phyloP scores from a whole-genome alignment of 2,113 vertebrate species.

The Macrotus californicus region DNA sequence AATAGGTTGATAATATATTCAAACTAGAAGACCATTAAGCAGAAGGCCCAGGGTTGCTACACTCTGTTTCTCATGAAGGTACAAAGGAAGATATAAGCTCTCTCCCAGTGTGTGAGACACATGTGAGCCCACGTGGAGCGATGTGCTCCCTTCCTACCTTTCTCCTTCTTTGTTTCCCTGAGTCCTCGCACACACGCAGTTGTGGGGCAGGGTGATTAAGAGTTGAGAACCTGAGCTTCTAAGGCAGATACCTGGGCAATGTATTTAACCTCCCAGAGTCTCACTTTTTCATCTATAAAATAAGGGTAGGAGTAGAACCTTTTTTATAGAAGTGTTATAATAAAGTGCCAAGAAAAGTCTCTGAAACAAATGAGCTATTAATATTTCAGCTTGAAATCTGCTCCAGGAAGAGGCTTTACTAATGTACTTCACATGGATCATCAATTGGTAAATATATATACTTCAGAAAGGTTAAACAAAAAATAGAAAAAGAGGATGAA shows the following conservation, averaged over 20 bases:
- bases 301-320: neutral
- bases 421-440: neutral
- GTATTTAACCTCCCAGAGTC: neutral
- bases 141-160: too few relatives aligned
- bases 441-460: neutral
- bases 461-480: neutral
- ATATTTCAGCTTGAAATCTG: neutral
- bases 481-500: neutral
- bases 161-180: neutral
- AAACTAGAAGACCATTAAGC: neutral
- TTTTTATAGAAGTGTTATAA: neutral
- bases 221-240: neutral
- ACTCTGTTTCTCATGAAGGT: neutral
- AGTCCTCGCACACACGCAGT: neutral
- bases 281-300: neutral
- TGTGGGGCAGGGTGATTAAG: neutral
- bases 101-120: neutral
- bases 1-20: neutral
- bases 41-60: neutral
- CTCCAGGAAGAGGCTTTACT: neutral
- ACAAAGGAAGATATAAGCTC: neutral
- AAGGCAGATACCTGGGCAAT: neutral
- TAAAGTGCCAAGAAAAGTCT: neutral
- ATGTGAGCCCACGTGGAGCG: fast-evolving
- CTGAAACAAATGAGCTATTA: neutral